Evolutionary conservation across 2,888 invertebrate genomes (phyloP).

Genomic region (Scotopteryx bipunctaria): DNA sequence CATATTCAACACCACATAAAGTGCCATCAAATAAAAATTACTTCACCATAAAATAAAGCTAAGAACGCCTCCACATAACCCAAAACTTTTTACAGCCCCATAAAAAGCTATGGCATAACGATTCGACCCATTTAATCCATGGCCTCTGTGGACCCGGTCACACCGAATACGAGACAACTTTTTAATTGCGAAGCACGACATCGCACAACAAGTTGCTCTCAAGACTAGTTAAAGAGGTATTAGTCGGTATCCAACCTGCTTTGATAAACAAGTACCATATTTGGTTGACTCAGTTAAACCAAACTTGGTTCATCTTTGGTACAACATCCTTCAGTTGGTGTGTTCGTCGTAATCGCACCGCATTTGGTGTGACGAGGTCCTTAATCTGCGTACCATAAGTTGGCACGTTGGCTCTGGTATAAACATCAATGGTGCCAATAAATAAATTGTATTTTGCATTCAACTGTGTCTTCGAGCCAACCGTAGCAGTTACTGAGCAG

Average conservation of each 20-base stretch:
- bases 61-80: slow-evolving; percentile 25
- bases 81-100: slow-evolving; percentile 34
- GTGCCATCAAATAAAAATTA: slow-evolving; percentile 30
- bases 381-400: slow-evolving; percentile 31
- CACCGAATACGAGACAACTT: slow-evolving; percentile 3
- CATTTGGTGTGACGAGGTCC: not conserved
- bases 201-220: too few relatives aligned
- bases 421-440: slow-evolving; percentile 57
- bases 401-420: slow-evolving; percentile 43
- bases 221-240: too few relatives aligned
- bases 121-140: slow-evolving; percentile 37
- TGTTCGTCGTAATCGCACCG: not conserved
- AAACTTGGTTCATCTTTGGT: too few relatives aligned
- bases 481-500: slow-evolving; percentile 49
- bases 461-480: slow-evolving; percentile 55
- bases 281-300: too few relatives aligned
- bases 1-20: slow-evolving; percentile 23
- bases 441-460: slow-evolving; percentile 62
- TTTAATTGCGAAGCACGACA: too few relatives aligned
- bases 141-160: slow-evolving; percentile 18
- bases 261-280: too few relatives aligned
- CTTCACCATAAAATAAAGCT: slow-evolving; percentile 20
- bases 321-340: too few relatives aligned
- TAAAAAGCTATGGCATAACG: slow-evolving; percentile 34
- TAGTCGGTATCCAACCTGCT: too few relatives aligned